These are phyloP conservation scores for Platycheirus albimanus DNA, from an alignment of 2,888 invertebrate species.

Conservation along the genomic window DNA sequence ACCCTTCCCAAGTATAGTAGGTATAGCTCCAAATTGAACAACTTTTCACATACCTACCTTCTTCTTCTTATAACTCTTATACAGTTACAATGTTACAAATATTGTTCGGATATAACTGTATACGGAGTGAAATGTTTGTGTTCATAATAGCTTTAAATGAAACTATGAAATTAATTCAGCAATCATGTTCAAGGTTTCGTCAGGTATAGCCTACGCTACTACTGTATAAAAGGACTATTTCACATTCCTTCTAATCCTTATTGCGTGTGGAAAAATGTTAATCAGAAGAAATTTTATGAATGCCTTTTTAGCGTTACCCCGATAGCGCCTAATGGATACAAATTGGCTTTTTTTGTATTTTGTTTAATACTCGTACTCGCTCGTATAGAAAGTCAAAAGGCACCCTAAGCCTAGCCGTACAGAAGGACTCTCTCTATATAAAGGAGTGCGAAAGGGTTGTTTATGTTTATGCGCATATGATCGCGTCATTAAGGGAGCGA, in stretches of 20 bases:
- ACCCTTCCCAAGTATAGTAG: no score
- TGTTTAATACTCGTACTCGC: no score
- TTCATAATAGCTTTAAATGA: constrained; percentile 68
- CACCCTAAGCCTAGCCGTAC: constrained; percentile 21
- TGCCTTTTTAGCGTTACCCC: constrained; percentile 73
- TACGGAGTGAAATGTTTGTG: constrained; percentile 55
- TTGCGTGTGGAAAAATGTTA: constrained; percentile 74
- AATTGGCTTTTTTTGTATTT: constrained; percentile 70
- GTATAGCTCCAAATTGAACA: constrained; percentile 50
- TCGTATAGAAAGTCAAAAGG: constrained; percentile 14
- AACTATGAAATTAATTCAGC: constrained; percentile 70
- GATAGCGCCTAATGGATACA: constrained; percentile 73
- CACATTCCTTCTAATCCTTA: constrained; percentile 67
- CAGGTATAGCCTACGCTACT: no score
- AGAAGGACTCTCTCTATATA: neutral
- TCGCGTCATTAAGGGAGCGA: constrained; percentile 71
- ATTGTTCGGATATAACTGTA: no score
- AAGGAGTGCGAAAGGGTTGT: constrained; percentile 65
- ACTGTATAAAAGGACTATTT: constrained; percentile 31
- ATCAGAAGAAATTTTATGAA: constrained; percentile 73
- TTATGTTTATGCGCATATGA: constrained; percentile 73
- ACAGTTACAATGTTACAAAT: no score
- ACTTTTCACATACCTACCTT: constrained; percentile 70
- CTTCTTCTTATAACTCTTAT: no score
- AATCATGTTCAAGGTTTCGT: constrained; percentile 40